Conservation (phyloP, 2,888 invertebrate genomes). For the Caenorhabditis becei region DNA sequence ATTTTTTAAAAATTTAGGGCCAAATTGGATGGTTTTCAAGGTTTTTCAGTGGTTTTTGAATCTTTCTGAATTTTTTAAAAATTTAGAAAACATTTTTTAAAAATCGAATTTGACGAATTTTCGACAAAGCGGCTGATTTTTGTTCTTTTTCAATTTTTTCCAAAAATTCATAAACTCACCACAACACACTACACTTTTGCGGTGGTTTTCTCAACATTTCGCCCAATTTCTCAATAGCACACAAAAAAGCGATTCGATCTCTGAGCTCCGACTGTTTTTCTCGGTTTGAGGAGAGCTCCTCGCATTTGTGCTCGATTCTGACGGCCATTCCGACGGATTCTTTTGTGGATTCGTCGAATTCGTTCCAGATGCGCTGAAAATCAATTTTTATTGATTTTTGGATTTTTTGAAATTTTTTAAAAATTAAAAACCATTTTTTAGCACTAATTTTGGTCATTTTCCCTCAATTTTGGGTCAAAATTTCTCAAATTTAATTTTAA, state of each 20-base stretch:
- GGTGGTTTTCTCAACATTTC: slow-evolving; percentile 46
- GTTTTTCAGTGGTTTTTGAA: too few relatives aligned
- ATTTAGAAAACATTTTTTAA: too few relatives aligned
- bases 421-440: neutral
- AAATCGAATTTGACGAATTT: too few relatives aligned
- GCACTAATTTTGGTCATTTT: too few relatives aligned
- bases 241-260: slow-evolving; percentile 64
- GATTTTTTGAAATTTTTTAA: neutral
- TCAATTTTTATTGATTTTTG: neutral
- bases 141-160: neutral
- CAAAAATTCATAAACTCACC: slow-evolving; percentile 21
- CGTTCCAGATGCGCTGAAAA: slow-evolving; percentile 70
- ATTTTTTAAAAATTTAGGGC: too few relatives aligned
- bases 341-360: slow-evolving; percentile 66
- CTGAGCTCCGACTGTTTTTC: slow-evolving; percentile 61
- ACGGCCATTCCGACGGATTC: slow-evolving; percentile 72
- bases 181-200: slow-evolving; percentile 46
- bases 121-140: too few relatives aligned
- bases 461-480: neutral
- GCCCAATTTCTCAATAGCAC: slow-evolving; percentile 64
- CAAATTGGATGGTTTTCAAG: too few relatives aligned
- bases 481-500: neutral
- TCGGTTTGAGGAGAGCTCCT: slow-evolving; percentile 66
- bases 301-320: slow-evolving; percentile 72
- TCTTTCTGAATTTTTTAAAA: too few relatives aligned